phyloP scores from a whole-genome alignment of 2,113 vertebrate species.

The Perca schrenkii region DNA sequence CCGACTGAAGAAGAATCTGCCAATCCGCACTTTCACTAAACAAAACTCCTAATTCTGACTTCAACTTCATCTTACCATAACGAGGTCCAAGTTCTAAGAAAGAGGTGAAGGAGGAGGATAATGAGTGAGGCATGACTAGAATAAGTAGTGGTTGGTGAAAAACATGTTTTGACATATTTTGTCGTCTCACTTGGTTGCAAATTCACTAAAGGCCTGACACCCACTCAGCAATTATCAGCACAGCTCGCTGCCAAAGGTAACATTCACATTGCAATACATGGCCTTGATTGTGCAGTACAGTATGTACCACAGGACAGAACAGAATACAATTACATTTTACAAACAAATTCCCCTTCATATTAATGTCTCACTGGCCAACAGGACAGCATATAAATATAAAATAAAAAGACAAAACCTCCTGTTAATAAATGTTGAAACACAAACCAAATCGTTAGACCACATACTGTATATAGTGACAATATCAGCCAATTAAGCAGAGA shows the following conservation, averaged over 20 bases:
- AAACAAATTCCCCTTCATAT: background rate
- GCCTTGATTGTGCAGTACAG: conserved; percentile 39
- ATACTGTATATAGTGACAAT: background rate
- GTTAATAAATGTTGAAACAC: conserved; percentile 4
- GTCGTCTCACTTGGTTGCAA: conserved; percentile 66
- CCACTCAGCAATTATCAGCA: conserved; percentile 71
- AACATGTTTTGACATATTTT: conserved; percentile 78
- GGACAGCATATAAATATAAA: background rate
- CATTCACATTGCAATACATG: conserved; percentile 58
- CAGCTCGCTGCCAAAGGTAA: conserved; percentile 66
- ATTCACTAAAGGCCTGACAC: conserved; percentile 67
- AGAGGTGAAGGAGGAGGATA: conserved; percentile 20
- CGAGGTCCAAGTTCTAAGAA: conserved; percentile 65
- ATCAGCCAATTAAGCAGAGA: conserved; percentile 8
- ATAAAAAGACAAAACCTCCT: conserved; percentile 1
- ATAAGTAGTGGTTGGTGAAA: conserved; percentile 38
- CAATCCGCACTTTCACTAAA: conserved; percentile 13
- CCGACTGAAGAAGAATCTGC: conserved; percentile 10
- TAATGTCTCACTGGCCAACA: background rate
- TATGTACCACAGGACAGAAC: conserved; percentile 37
- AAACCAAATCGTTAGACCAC: background rate
- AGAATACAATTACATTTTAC: background rate
- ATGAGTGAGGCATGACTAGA: conserved; percentile 46
- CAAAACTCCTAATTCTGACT: conserved; percentile 43
- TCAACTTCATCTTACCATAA: conserved; percentile 44